These are phyloP conservation scores for Hassar affinis DNA, from an alignment of 2,113 vertebrate genomes.

Conservation along the genomic window DNA sequence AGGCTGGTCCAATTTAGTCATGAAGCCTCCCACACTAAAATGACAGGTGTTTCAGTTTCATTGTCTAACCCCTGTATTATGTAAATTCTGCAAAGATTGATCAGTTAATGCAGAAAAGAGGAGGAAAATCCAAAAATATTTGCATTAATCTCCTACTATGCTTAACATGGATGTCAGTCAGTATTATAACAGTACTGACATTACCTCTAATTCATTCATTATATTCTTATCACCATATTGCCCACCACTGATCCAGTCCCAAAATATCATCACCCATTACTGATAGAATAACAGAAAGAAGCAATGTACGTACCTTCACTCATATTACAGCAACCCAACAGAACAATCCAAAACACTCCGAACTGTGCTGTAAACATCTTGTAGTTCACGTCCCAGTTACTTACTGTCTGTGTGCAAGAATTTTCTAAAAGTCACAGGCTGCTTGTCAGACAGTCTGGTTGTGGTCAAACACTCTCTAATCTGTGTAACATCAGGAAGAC, in stretches of 20 bases:
- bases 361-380: conserved; percentile 12
- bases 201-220: not conserved
- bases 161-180: not conserved
- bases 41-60: too few species aligned
- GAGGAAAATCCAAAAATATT: not conserved
- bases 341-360: conserved; percentile 25
- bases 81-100: not conserved
- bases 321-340: conserved; percentile 25
- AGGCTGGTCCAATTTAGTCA: too few species aligned
- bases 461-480: not conserved
- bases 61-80: too few species aligned
- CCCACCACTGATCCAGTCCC: not conserved
- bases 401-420: not conserved
- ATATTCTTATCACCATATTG: not conserved
- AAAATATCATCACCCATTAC: not conserved
- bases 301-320: conserved; percentile 28
- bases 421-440: not conserved
- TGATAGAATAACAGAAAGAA: not conserved
- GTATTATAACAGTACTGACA: not conserved
- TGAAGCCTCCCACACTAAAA: too few species aligned
- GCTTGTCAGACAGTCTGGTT: not conserved
- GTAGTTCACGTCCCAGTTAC: not conserved
- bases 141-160: not conserved
- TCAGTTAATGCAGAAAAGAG: not conserved
- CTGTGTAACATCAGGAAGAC: not conserved